Evolutionary conservation across 2,888 invertebrate genomes (phyloP), one percentile per base, ranked within the genome.

Genomic region (Heliconius sara): DNA sequence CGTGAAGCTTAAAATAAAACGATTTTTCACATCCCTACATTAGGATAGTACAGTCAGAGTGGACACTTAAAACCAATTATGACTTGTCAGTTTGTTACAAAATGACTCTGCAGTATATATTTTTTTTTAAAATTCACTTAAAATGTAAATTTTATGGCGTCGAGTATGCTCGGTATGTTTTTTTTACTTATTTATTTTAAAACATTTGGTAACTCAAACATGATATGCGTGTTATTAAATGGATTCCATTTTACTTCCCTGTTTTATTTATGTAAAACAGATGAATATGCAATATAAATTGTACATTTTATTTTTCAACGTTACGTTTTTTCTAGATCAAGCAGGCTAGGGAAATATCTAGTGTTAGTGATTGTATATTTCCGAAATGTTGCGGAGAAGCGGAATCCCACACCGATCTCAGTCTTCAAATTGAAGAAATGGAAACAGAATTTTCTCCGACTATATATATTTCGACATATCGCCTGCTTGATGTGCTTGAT

Each of bases 41-140:
- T 73, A 73, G 73, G 60, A 60, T 10, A 60, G 60, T 73, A 60
- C n/a, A 39, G 73, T 9, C 57, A 60, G 57, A 73, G 73, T 34
- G 73, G 73, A 60, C 34, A 60, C 73, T 73, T 39, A 39, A 60
- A 73, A 25, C 57, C 60, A 73, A 73, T 73, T 73, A 73, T 60
- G 25, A 73, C 57, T 73, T 60, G 73, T 39, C 60, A 73, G 34
- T n/a, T 60, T 57, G 60, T 25, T 34, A 73, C 39, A 22, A 39
- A 73, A 73, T 39, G 73, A 60, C 60, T 60, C 34, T 60, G 34
- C 57, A 73, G 30, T 16, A 25, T 65, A 27, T 57, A 52, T 72
- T 57, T 57, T 30, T 30, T n/a, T 34, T 73, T 13, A 7, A 34
- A 39, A 39, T 1, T 1, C 34, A 60, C 34, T 73, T 30, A 73